phyloP scores from a whole-genome alignment of 1,140 invertebrate genomes.

The Lasaia peninsularis region DNA sequence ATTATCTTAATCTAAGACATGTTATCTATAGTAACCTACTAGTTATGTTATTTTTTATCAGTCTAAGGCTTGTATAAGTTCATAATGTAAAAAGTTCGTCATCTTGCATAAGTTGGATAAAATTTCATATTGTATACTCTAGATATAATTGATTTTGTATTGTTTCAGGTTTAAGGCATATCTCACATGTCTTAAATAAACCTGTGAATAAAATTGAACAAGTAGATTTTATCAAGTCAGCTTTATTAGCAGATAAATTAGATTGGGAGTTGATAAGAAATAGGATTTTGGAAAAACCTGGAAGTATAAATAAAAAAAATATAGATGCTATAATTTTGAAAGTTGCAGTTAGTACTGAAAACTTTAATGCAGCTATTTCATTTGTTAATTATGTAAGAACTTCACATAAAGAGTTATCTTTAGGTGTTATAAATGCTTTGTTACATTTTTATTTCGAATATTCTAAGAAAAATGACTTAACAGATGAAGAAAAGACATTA shows the following conservation, averaged over 20 bases:
- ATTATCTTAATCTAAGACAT: too few species aligned
- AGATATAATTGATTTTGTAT: not conserved
- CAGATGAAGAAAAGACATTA: conserved; percentile 72
- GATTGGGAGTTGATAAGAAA: conserved; percentile 57
- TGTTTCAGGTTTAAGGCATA: conserved; percentile 21
- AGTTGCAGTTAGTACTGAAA: conserved; percentile 56
- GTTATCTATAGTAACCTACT: too few species aligned
- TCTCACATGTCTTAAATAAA: conserved; percentile 21
- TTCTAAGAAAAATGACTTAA: conserved; percentile 48
- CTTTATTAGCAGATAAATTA: conserved; percentile 25
- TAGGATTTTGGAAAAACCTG: conserved; percentile 39
- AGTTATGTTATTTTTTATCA: too few species aligned
- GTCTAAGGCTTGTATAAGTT: too few species aligned
- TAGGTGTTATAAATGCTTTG: conserved; percentile 76
- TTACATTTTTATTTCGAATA: conserved; percentile 74
- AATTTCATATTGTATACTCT: not conserved
- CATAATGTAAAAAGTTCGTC: too few species aligned
- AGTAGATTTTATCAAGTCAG: conserved; percentile 45
- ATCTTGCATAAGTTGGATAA: too few species aligned
- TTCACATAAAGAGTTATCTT: conserved; percentile 68
- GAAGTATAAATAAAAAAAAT: conserved; percentile 65
- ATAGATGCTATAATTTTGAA: conserved; percentile 79
- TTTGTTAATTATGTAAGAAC: conserved; percentile 78
- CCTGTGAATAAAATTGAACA: conserved; percentile 31
- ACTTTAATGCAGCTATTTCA: conserved; percentile 73